Evolutionary conservation across 2,888 invertebrate genomes (phyloP), one percentile per base, ranked within the genome.

Genomic region (Pseudeuparius sepicola): DNA sequence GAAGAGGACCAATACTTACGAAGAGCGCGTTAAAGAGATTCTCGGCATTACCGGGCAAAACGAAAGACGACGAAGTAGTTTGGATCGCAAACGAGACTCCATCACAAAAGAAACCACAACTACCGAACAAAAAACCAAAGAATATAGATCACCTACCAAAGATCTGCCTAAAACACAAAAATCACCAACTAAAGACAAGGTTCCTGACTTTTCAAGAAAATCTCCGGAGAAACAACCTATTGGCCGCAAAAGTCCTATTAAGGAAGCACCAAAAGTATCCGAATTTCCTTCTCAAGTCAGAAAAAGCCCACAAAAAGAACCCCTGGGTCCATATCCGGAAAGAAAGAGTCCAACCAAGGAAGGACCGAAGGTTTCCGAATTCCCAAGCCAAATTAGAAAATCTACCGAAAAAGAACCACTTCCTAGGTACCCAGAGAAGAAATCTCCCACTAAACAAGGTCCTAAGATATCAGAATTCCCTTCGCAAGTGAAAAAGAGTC

Each of bases 11-110:
- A 79, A 81, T 57, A 80, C 80, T 2, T 81, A 79, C 43, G 80
- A 80, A 56, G 79, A 80, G 55, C 65, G 79, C 17, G 80, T 80
- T 45, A 67, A 75, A 20, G 72, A 78, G 50, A 79, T 80, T 47
- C 63, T 80, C 23, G 80, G 80, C 3, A 74, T 80, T 64, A 59
- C 66, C 29, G 65, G 67, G 33, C 48, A 49, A 17, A 60, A 53
- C 1, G 54, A 43, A 15, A 48, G 50, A 39, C 45, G 41, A 37
- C 30, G 42, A 24, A 50, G 50, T 24, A 43, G 46, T 29, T 37
- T 51, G 15, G 50, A 51, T n/a, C n/a, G n/a, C n/a, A n/a, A n/a
- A n/a, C n/a, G n/a, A n/a, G n/a, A n/a, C n/a, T n/a, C n/a, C n/a
- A n/a, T n/a, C n/a, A n/a, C n/a, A n/a, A n/a, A n/a, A n/a, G n/a